Base-by-base conservation (phyloP, 2,888 invertebrate genomes). In the Coleophora deauratella region DNA sequence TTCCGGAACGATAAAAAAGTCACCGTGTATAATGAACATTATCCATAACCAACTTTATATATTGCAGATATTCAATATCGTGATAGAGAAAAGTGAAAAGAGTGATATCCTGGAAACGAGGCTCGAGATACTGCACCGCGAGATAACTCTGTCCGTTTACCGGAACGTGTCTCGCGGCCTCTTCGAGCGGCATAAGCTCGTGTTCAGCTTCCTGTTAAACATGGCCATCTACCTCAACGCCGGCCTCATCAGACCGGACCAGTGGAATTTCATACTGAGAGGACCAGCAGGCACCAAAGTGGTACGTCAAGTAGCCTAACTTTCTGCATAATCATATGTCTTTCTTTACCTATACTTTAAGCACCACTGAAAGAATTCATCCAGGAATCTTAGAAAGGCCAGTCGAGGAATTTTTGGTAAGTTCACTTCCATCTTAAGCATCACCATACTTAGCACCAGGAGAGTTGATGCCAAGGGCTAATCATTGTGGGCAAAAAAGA, bases 101-200 rank as follows among this genome's bases (percentile, higher is more conserved):
- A 79, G 84, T 38, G 87, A 89, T 53, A 78, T 91, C 21, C 81
- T 96, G 8, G 89, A 91, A 27, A 74, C 78, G 9, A 88, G 96
- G 9, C 81, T 97, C 27, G 74, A 88, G 13, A 90, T 89, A 45
- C 79, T 98, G 2, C 89, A 91, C 55, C 80, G 88, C 12, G 93
- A 94, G 70, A 96, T 96, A 52, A 93, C 95, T 0, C 85, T 91
- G 40, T 91, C 93, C 0, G 89, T 97, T 33, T 97, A 95, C 65
- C 90, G 91, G 8, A 97, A 95, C 62, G 92, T 97, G 28, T 95
- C 96, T 0, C 88, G 97, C 41, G 97, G 97, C 0, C 86, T 98
- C 9, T 97, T 97, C 64, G 97, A 97, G 69, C 89, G 91, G 45
- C 96, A 98, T 75, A 97, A 97, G 74, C 86, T 97, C 1, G 91